These are phyloP conservation scores for Gymnocypris eckloni DNA, from an alignment of 2,797 vertebrate genomes.

Conservation along the genomic window DNA sequence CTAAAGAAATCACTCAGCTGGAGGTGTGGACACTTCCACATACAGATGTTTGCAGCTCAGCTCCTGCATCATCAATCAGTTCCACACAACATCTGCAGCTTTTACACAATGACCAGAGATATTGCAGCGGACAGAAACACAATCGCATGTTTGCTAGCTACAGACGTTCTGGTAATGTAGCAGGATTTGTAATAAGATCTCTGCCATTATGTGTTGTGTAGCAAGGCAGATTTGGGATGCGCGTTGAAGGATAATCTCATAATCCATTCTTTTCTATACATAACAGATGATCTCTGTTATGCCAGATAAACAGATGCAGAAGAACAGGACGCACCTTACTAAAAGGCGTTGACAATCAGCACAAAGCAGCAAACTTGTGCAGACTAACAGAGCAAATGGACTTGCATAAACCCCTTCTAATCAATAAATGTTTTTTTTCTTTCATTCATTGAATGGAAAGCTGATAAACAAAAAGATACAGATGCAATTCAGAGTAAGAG, in stretches of 20 bases:
- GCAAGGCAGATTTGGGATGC: background rate
- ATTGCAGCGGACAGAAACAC: slow-evolving; percentile 6
- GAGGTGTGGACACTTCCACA: background rate
- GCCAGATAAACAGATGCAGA: slow-evolving; percentile 7
- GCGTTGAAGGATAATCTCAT: slow-evolving; percentile 27
- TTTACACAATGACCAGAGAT: slow-evolving; percentile 10
- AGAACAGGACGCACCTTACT: background rate
- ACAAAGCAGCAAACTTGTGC: background rate
- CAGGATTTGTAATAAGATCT: background rate
- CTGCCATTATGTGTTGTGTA: background rate
- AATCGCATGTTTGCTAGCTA: too few relatives aligned
- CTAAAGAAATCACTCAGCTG: slow-evolving; percentile 35
- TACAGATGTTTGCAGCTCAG: slow-evolving; percentile 23
- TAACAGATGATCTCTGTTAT: slow-evolving; percentile 28
- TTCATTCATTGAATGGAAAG: slow-evolving; percentile 9
- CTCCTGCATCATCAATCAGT: slow-evolving; percentile 22
- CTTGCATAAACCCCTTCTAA: background rate
- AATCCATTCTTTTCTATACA: slow-evolving; percentile 10
- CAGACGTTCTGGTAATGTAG: background rate
- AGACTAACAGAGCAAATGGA: slow-evolving; percentile 6
- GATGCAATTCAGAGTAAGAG: background rate
- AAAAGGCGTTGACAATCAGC: background rate
- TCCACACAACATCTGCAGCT: slow-evolving; percentile 32
- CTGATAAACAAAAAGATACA: slow-evolving; percentile 1
- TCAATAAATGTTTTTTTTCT: slow-evolving; percentile 12